A percentile compares a stretch with the other conserved stretches of the same genome.
These are phyloP conservation scores for Pyrrhura leucotis DNA, from an alignment of 2,797 vertebrate genomes.

Conservation along the genomic window DNA sequence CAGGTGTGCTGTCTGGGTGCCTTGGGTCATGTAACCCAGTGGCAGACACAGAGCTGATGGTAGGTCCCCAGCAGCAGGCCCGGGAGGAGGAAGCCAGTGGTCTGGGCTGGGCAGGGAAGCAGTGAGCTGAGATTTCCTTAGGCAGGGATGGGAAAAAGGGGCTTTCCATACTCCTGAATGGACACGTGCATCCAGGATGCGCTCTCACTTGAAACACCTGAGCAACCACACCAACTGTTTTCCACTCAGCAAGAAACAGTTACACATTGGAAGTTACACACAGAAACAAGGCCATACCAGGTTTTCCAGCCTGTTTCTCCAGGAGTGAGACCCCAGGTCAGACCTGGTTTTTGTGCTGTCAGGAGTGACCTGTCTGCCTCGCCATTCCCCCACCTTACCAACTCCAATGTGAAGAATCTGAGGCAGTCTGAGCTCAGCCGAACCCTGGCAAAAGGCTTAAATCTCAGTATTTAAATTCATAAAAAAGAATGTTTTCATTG, in stretches of 20 bases:
- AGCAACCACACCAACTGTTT: background rate
- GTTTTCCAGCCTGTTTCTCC: background rate
- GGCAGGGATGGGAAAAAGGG: background rate
- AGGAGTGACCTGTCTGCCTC: background rate
- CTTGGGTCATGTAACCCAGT: accelerated
- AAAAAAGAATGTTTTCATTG: constrained; percentile 4
- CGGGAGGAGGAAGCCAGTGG: background rate
- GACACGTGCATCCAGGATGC: background rate
- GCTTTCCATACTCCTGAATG: background rate
- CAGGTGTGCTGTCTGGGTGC: background rate
- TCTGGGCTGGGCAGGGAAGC: accelerated
- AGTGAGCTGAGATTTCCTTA: background rate
- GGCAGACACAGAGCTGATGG: background rate
- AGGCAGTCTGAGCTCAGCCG: background rate
- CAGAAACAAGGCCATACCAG: background rate
- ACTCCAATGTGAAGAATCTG: background rate
- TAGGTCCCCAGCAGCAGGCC: background rate
- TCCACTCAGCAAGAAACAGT: background rate
- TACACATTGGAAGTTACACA: accelerated
- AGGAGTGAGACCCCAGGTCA: background rate
- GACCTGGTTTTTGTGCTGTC: background rate
- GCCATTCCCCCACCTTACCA: background rate
- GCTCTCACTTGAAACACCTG: accelerated
- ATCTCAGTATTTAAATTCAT: background rate
- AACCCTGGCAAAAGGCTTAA: background rate